Conservation (phyloP, 2,113 vertebrate genomes). For the Xenus cinereus region DNA sequence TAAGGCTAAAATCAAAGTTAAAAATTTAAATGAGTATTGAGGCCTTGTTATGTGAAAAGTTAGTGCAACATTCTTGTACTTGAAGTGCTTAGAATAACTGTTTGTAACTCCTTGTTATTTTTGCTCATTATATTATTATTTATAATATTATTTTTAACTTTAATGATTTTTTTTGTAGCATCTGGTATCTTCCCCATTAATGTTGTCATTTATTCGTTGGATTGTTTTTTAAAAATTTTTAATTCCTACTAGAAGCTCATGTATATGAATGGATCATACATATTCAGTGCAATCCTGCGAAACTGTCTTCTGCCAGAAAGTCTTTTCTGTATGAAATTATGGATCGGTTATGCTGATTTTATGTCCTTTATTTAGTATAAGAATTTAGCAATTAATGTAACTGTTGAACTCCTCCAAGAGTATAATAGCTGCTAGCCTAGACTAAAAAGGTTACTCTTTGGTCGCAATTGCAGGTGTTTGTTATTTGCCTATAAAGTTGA, state of each 20-base stretch:
- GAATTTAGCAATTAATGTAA: not conserved
- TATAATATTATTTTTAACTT: not conserved
- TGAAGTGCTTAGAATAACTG: not conserved
- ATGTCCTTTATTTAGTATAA: not conserved
- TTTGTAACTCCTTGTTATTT: not conserved
- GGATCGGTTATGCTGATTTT: not conserved
- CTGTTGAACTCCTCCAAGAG: not conserved
- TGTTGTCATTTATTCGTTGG: not conserved
- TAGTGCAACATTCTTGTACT: not conserved
- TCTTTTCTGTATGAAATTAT: not conserved
- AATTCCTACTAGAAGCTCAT: not conserved
- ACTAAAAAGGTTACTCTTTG: not conserved
- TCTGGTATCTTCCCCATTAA: not conserved
- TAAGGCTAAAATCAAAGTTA: not conserved
- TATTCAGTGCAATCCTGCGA: not conserved
- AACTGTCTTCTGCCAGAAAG: not conserved
- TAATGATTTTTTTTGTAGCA: not conserved
- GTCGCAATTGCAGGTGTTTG: not conserved
- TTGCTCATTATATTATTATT: not conserved
- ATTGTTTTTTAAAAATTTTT: not conserved
- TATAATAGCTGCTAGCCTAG: not conserved
- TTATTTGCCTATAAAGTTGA: not conserved
- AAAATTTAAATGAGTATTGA: not conserved
- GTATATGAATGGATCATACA: not conserved
- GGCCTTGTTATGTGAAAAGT: not conserved